These are phyloP conservation scores for Melinaea marsaeus DNA, from an alignment of 2,888 invertebrate genomes.

Conservation along the genomic window DNA sequence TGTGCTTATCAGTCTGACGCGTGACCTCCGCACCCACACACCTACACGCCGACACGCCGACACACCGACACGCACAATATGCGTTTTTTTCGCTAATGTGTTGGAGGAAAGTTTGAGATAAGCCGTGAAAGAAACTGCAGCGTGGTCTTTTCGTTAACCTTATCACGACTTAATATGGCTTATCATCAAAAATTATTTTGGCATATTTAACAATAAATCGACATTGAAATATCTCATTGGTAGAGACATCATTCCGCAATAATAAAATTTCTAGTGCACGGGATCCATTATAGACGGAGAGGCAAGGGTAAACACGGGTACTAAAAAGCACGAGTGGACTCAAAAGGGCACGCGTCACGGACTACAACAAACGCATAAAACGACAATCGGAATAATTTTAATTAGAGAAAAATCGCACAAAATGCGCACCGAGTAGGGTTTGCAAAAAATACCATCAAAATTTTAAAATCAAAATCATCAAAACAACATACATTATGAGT, in stretches of 20 bases:
- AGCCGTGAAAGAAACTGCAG: conserved; percentile 61
- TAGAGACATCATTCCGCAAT: conserved; percentile 12
- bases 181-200: too few relatives aligned
- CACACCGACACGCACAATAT: conserved; percentile 61
- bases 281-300: conserved; percentile 58
- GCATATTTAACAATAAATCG: too few relatives aligned
- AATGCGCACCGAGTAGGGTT: conserved; percentile 59
- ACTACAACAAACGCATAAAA: conserved; percentile 72
- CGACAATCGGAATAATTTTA: conserved; percentile 77
- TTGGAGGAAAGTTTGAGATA: conserved; percentile 69
- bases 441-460: conserved; percentile 28
- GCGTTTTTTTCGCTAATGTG: conserved; percentile 71
- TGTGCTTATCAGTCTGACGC: conserved; percentile 69
- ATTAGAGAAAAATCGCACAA: conserved; percentile 76
- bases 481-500: too few relatives aligned
- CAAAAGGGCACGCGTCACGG: conserved; percentile 69
- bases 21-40: conserved; percentile 38
- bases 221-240: too few relatives aligned
- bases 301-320: conserved; percentile 70
- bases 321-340: conserved; percentile 73
- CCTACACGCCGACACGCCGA: too few relatives aligned
- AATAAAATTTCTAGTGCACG: conserved; percentile 35
- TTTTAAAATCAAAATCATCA: too few relatives aligned
- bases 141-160: conserved; percentile 40
- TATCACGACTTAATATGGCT: conserved; percentile 14